Base-by-base conservation (phyloP, 2,888 invertebrate species). In the Lordiphosa andalusiaca region DNA sequence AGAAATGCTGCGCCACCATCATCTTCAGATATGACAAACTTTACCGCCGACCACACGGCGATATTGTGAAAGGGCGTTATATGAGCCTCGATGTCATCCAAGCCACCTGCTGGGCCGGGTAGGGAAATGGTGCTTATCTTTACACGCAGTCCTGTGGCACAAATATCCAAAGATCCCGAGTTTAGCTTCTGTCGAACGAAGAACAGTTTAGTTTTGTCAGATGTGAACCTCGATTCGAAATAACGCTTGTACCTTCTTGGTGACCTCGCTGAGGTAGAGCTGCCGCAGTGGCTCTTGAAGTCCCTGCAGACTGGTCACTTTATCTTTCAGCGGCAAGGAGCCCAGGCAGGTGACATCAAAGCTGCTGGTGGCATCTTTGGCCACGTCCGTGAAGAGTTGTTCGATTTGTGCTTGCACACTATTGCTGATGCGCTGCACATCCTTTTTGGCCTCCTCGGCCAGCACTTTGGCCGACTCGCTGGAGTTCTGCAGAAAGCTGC, bases 11-110 rank as follows among this genome's bases (percentile, higher is more conserved):
- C 90, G 40, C 91, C 91, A 53, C 92, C 92, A 67, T 92, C 92
- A 23, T 91, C 89, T 10, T 91, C 90, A 65, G 94, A 93, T 16
- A 94, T 92, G 6, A 95, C 93, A 86, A 96, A 95, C 88, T 96
- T 95, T 2, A 97, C 94, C 0, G 96, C 96, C 13, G 96, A 96
- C 97, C 97, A 97, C 2, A 97, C 96, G 1, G 96, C 96, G 88
- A 97, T 97, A 42, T 96, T 95, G 16, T 96, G 95, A 85, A 96
- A 97, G 2, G 96, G 95, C 84, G 96, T 96, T 51, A 94, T 88
- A 81, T 92, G 77, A 7, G 72, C 62, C 13, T 88, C 86, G 36
- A 35, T 66, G 7, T 74, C 81, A 10, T 72, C 74, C 7, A 39
- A 30, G 6, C 39, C 36, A 16, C 16, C 58, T 3, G 35, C 39